Evolutionary conservation across 2,113 vertebrate genomes (phyloP).

Genomic region (Neogale vison): DNA sequence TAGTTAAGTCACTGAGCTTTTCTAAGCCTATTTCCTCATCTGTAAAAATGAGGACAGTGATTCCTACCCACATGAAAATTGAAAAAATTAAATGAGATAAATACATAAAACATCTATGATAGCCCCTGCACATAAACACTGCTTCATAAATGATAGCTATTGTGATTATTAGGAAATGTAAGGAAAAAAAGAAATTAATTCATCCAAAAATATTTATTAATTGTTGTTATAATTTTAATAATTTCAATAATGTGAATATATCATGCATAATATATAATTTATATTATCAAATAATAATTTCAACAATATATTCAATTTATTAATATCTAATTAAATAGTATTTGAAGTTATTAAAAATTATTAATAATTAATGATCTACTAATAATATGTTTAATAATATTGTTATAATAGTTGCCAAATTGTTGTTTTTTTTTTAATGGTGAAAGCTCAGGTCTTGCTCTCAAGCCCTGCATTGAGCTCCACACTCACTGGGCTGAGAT

Average conservation of each 20-base stretch:
- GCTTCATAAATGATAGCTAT: conserved; percentile 8
- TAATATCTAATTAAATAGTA: no score
- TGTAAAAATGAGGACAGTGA: conserved; percentile 19
- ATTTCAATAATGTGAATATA: no score
- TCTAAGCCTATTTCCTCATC: not conserved
- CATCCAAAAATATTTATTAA: conserved; percentile 27
- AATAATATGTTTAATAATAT: no score
- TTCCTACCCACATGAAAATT: not conserved
- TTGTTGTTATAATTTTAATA: not conserved
- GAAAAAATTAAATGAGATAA: conserved; percentile 41
- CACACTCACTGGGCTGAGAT: not conserved
- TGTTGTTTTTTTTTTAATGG: not conserved
- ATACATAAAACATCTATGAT: not conserved
- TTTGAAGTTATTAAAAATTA: no score
- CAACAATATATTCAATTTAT: no score
- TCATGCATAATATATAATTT: no score
- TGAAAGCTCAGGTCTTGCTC: no score
- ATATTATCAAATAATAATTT: no score
- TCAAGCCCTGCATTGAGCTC: no score
- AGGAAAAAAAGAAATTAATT: not conserved
- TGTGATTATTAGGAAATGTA: conserved; percentile 28
- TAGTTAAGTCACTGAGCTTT: conserved; percentile 21
- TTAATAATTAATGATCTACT: no score
- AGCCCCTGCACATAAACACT: not conserved
- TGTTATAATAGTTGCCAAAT: not conserved